Conservation (phyloP, 2,888 invertebrate species). For the Conchocele bisecta region DNA sequence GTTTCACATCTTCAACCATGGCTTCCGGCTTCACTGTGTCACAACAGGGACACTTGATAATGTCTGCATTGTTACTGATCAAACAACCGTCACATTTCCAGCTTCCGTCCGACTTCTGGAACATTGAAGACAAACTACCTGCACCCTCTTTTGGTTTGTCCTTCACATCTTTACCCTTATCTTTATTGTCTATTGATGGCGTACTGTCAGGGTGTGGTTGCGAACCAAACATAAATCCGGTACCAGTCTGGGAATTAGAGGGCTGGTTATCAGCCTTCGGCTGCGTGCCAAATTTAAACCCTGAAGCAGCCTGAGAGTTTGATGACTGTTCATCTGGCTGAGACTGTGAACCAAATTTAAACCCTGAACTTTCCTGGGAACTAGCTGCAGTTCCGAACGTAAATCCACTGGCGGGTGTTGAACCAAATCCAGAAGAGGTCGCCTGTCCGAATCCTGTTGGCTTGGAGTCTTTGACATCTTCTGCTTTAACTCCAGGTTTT, state of each 20-base stretch:
- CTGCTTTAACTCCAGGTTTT: conserved; percentile 75
- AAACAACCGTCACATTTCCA: conserved; percentile 88
- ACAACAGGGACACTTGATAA: conserved; percentile 74
- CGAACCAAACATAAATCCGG: conserved; percentile 40
- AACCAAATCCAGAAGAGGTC: not conserved
- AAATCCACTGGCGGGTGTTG: conserved; percentile 22
- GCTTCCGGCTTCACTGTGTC: conserved; percentile 72
- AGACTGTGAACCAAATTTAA: conserved; percentile 9
- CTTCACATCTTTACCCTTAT: not conserved
- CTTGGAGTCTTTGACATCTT: conserved; percentile 53
- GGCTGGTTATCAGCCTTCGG: not conserved
- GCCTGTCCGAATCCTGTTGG: conserved; percentile 8
- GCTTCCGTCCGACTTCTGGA: conserved; percentile 68
- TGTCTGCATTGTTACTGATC: conserved; percentile 84
- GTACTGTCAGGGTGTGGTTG: conserved; percentile 7
- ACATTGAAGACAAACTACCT: not conserved
- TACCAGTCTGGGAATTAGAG: not conserved
- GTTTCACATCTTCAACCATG: too few relatives aligned
- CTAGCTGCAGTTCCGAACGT: conserved; percentile 13
- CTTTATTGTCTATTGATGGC: not conserved
- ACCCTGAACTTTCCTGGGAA: not conserved
- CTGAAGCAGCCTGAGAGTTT: conserved; percentile 16
- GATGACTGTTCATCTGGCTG: not conserved
- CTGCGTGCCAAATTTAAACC: conserved; percentile 32
- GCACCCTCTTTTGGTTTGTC: not conserved